These are phyloP conservation scores for Pomatorhinus ruficollis DNA, from an alignment of 2,113 vertebrate genomes.

Conservation along the genomic window DNA sequence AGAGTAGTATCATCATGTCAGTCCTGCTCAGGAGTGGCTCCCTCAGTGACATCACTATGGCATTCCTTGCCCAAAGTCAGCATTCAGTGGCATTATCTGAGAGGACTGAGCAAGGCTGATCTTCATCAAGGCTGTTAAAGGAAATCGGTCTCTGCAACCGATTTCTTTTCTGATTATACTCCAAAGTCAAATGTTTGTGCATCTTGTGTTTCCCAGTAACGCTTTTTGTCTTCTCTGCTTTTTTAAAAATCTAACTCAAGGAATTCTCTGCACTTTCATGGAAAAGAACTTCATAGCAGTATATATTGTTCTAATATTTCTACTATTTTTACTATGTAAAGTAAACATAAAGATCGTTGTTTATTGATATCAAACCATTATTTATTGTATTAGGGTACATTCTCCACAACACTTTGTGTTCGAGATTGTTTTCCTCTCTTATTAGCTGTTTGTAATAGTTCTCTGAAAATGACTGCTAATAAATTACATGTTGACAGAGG, in stretches of 20 bases:
- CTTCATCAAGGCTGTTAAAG: neutral
- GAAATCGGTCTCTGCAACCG: neutral
- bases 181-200: neutral
- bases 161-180: neutral
- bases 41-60: neutral
- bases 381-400: neutral
- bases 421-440: neutral
- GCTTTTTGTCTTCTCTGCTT: neutral
- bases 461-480: conserved; percentile 11
- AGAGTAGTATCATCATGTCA: neutral
- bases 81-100: neutral
- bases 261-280: neutral
- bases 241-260: neutral
- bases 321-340: neutral
- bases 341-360: neutral
- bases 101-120: neutral
- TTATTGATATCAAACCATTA: neutral
- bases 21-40: neutral
- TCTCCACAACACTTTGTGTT: neutral
- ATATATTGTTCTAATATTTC: neutral
- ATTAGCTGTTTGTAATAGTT: neutral
- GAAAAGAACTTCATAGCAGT: neutral
- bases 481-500: neutral
- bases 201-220: neutral
- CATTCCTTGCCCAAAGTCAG: neutral